Evolutionary conservation across 2,888 invertebrate species (phyloP).

Genomic region (Trichopria drosophilae): DNA sequence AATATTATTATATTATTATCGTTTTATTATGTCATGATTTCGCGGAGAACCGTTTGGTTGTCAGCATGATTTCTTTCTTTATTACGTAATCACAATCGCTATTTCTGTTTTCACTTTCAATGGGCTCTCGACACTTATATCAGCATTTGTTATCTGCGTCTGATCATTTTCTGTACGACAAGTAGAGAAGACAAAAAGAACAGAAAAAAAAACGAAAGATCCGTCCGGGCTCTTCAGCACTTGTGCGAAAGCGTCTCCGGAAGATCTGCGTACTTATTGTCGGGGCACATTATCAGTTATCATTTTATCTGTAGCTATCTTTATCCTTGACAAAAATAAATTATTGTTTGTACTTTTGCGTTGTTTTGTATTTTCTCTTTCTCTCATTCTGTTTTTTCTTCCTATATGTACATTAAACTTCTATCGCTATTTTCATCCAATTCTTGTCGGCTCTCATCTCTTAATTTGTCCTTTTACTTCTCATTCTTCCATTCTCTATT

Average conservation of each 20-base stretch:
- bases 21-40: conserved; percentile 11
- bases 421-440: conserved; percentile 14
- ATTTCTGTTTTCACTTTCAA: conserved; percentile 19
- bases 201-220: conserved; percentile 9
- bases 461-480: not conserved
- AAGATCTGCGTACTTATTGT: conserved; percentile 51
- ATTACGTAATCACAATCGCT: no score
- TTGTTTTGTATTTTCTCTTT: conserved; percentile 43
- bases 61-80: conserved; percentile 26
- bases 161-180: no score
- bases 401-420: conserved; percentile 34
- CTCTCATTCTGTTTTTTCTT: conserved; percentile 10
- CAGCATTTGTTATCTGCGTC: conserved; percentile 2
- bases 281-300: conserved; percentile 44
- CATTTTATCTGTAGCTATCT: conserved; percentile 47
- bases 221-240: conserved; percentile 3
- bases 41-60: conserved; percentile 14
- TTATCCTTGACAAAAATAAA: conserved; percentile 40
- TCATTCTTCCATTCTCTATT: not conserved
- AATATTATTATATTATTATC: conserved; percentile 12
- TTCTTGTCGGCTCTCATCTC: not conserved
- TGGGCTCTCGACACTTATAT: conserved; percentile 7
- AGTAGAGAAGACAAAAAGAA: no score
- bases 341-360: conserved; percentile 52
- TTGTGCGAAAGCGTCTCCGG: conserved; percentile 23